These are phyloP conservation scores for Sepiola atlantica DNA, from an alignment of 2,888 invertebrate genomes.

Conservation along the genomic window DNA sequence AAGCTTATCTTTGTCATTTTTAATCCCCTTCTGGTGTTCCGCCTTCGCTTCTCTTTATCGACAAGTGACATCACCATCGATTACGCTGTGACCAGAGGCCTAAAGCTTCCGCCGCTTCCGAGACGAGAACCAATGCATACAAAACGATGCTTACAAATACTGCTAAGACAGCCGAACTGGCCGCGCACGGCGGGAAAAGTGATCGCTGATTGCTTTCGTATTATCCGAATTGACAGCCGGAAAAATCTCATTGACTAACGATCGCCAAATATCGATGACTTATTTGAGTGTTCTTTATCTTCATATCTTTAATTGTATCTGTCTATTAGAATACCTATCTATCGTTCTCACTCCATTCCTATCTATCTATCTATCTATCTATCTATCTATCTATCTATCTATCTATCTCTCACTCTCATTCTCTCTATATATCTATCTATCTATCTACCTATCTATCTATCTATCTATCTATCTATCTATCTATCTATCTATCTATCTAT, in stretches of 20 bases:
- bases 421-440: not conserved
- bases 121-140: slow-evolving; percentile 19
- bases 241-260: not conserved
- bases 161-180: not conserved
- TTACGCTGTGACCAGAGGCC: not conserved
- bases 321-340: not conserved
- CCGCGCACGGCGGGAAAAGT: not conserved
- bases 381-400: not conserved
- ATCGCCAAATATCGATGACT: not conserved
- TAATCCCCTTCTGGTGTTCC: not conserved
- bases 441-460: not conserved
- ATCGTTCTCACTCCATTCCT: not conserved
- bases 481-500: not conserved
- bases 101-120: not conserved
- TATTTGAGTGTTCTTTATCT: not conserved
- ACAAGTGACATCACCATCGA: not conserved
- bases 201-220: not conserved
- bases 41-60: not conserved
- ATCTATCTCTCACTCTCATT: not conserved
- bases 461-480: not conserved
- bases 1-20: slow-evolving; percentile 9
- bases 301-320: not conserved
- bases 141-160: slow-evolving; percentile 4
- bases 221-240: not conserved
- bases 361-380: not conserved